These are phyloP conservation scores for Drosophila melanosoma DNA, from an alignment of 2,888 invertebrate genomes.

Conservation along the genomic window DNA sequence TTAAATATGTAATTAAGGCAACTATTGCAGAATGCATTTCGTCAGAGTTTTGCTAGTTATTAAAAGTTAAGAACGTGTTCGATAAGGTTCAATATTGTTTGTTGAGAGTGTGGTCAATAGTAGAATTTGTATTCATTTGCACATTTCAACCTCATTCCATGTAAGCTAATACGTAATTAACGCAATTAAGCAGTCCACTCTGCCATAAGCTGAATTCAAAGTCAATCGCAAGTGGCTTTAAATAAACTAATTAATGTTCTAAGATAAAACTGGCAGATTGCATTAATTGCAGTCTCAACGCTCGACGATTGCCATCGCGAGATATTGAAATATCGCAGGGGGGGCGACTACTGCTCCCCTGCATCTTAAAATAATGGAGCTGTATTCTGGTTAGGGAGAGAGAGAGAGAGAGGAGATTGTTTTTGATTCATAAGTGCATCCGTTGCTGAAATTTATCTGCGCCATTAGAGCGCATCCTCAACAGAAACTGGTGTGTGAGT, in stretches of 20 bases:
- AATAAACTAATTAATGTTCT: conserved; percentile 73
- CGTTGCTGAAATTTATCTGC: conserved; percentile 38
- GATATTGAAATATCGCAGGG: conserved; percentile 18
- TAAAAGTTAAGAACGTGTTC: conserved; percentile 4
- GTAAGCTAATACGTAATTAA: conserved; percentile 67
- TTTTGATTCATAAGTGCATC: conserved; percentile 55
- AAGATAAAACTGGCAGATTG: conserved; percentile 68
- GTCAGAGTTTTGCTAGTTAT: conserved; percentile 16
- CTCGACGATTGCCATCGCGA: conserved; percentile 63
- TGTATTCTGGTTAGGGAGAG: background rate
- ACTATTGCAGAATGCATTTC: conserved; percentile 28
- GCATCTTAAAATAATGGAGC: conserved; percentile 19
- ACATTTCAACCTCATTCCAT: conserved; percentile 25
- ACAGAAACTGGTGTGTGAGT: conserved; percentile 15
- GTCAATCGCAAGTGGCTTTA: conserved; percentile 50
- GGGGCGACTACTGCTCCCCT: conserved; percentile 22
- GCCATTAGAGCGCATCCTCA: conserved; percentile 70
- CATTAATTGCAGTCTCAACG: conserved; percentile 75
- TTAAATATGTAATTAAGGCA: conserved; percentile 73
- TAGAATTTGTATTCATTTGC: conserved; percentile 15
- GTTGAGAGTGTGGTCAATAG: background rate
- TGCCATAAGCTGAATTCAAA: conserved; percentile 23
- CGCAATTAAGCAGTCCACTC: conserved; percentile 71
- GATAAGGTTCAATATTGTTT: background rate
- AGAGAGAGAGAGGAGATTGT: background rate